Conservation (phyloP, 2,888 invertebrate genomes). For the Pyrochroa serraticornis region DNA sequence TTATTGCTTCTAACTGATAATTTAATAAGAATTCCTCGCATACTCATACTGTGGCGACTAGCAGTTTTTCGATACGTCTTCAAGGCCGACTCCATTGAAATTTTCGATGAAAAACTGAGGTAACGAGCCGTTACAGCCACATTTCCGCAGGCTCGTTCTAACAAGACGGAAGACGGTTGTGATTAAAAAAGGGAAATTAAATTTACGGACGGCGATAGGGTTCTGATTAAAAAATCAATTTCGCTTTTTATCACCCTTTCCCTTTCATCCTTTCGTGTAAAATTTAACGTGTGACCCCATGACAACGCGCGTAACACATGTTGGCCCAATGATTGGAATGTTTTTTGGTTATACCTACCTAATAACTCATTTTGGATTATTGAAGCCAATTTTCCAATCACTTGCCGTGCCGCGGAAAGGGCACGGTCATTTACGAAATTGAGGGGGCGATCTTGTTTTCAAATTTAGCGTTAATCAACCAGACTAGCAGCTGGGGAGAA, state of each 20-base stretch:
- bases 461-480: no score
- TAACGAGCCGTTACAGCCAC: not conserved
- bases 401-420: not conserved
- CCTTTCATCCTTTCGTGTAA: slow-evolving; percentile 18
- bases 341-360: slow-evolving; percentile 4
- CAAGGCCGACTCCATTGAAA: slow-evolving; percentile 8
- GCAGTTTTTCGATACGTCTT: slow-evolving; percentile 22
- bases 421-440: slow-evolving; percentile 10
- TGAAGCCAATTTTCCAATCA: slow-evolving; percentile 12
- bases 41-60: slow-evolving; percentile 33
- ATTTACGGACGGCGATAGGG: slow-evolving; percentile 6
- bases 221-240: slow-evolving; percentile 17
- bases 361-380: slow-evolving; percentile 21
- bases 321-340: not conserved
- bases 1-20: slow-evolving; percentile 50
- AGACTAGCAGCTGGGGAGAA: no score
- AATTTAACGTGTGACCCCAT: slow-evolving; percentile 14
- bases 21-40: slow-evolving; percentile 49
- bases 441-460: not conserved
- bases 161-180: not conserved
- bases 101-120: not conserved
- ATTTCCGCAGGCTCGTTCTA: no score
- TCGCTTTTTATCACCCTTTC: slow-evolving; percentile 19
- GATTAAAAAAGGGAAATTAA: slow-evolving; percentile 1
- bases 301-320: slow-evolving; percentile 20